Base-by-base conservation (phyloP, 2,113 vertebrate species). In the Helogale parvula region DNA sequence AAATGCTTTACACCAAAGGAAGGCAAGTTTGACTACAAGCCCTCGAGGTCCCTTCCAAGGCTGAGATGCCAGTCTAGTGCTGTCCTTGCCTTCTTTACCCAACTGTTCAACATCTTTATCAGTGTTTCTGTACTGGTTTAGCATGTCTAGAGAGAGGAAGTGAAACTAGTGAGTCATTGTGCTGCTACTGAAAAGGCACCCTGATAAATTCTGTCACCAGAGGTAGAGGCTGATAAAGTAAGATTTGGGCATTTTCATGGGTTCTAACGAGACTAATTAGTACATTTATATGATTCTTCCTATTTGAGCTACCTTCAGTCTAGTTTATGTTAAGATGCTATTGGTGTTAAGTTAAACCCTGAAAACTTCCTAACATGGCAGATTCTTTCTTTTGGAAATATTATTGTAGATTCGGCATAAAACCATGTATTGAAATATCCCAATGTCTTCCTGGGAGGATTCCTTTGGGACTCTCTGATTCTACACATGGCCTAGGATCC, bases 401-500 rank as follows among this genome's bases (percentile, higher is more conserved):
- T 91, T 69, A 71, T 21, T 86, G 12, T 82, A 94, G 41, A 86
- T 93, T 47, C 94, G 50, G 31, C 63, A 60, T 68, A 90, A 93
- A 79, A 65, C 9, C 19, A 13, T 47, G 13, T 57, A 38, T 16
- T 57, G n/a, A 89, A 90, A 68, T 17, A 72, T 35, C 33, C 21
- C 52, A 38, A 0, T 45, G 17, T 38, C n/a, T 45, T 94, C 45
- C 35, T 27, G 52, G 33, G 31, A 69, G 38, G 92, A 86, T 74
- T 90, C 15, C 38, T 57, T 68, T 79, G 54, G 33, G 94, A 83
- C 31, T 50, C 14, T 87, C 50, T 93, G 35, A 21, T 82, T 63
- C 47, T 14, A 65, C 7, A 12, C 5, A 38, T 85, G 50, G 29
- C 4, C 54, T 23, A 50, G 38, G 50, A 31, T 60, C 5, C 41